These are phyloP conservation scores for Syngnathus scovelli DNA, from an alignment of 2,113 vertebrate species.

Conservation along the genomic window DNA sequence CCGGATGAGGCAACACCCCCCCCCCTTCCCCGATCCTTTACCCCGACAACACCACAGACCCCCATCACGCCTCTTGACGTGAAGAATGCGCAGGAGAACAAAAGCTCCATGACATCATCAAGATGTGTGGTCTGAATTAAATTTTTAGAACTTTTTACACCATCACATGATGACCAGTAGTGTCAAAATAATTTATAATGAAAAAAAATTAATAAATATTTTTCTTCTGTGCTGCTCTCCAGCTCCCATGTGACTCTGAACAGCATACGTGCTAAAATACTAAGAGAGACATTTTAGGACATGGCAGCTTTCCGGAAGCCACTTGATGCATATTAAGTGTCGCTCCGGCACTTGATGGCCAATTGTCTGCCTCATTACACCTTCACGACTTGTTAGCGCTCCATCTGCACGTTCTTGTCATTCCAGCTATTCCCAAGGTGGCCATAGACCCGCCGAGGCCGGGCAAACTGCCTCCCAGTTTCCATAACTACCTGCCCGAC, in stretches of 20 bases:
- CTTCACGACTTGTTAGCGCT: constrained; percentile 40
- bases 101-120: constrained; percentile 44
- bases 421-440: constrained; percentile 76
- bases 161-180: too few species aligned
- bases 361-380: constrained; percentile 43
- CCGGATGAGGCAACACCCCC: constrained; percentile 11
- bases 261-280: not conserved
- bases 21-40: not conserved
- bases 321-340: constrained; percentile 38
- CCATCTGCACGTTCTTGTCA: constrained; percentile 39
- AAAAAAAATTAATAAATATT: too few species aligned
- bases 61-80: constrained; percentile 9
- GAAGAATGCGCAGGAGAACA: constrained; percentile 41
- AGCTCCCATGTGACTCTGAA: not conserved
- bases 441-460: constrained; percentile 75
- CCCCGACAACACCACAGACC: constrained; percentile 10
- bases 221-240: too few species aligned
- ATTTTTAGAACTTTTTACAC: too few species aligned
- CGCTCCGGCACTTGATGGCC: constrained; percentile 33
- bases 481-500: constrained; percentile 75
- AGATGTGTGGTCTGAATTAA: not conserved
- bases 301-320: constrained; percentile 24
- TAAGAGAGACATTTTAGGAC: constrained; percentile 19
- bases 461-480: constrained; percentile 62
- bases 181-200: too few species aligned